A percentile compares a stretch with the other conserved stretches of the same genome.
These are phyloP conservation scores for Adoxophyes honmai DNA, from an alignment of 1,140 invertebrate species.

Conservation along the genomic window DNA sequence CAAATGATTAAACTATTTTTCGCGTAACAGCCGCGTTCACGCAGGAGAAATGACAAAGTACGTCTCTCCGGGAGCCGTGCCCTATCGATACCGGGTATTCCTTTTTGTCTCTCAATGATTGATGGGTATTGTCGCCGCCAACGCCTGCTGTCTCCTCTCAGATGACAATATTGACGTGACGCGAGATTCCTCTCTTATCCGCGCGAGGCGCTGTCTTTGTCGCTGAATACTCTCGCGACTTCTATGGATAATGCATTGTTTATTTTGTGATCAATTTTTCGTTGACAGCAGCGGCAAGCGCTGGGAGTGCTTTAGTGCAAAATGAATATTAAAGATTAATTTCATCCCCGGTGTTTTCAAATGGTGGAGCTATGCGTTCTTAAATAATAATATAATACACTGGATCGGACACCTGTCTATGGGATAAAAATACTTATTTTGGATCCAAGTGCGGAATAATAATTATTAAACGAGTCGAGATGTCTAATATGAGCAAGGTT, in stretches of 20 bases:
- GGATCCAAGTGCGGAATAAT: too few species aligned
- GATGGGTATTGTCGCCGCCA: conserved; percentile 27
- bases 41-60: conserved; percentile 31
- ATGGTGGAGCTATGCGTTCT: too few species aligned
- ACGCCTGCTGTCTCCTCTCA: conserved; percentile 18
- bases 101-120: conserved; percentile 44
- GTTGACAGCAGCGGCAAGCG: neutral
- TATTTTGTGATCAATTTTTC: conserved; percentile 8
- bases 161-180: conserved; percentile 29
- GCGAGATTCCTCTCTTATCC: conserved; percentile 16
- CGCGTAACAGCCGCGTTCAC: neutral
- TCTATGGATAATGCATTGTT: conserved; percentile 10
- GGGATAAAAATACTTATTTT: too few species aligned
- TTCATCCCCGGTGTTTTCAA: too few species aligned
- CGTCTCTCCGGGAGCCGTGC: conserved; percentile 27
- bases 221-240: conserved; percentile 5
- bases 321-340: too few species aligned
- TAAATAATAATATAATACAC: too few species aligned
- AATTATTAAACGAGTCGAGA: too few species aligned
- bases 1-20: too few species aligned
- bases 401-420: too few species aligned
- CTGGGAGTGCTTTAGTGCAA: too few species aligned
- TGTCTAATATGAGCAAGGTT: too few species aligned
- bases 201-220: conserved; percentile 23
- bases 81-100: conserved; percentile 34